phyloP scores from a whole-genome alignment of 2,797 vertebrate species.

The Dromococcyx pavoninus region DNA sequence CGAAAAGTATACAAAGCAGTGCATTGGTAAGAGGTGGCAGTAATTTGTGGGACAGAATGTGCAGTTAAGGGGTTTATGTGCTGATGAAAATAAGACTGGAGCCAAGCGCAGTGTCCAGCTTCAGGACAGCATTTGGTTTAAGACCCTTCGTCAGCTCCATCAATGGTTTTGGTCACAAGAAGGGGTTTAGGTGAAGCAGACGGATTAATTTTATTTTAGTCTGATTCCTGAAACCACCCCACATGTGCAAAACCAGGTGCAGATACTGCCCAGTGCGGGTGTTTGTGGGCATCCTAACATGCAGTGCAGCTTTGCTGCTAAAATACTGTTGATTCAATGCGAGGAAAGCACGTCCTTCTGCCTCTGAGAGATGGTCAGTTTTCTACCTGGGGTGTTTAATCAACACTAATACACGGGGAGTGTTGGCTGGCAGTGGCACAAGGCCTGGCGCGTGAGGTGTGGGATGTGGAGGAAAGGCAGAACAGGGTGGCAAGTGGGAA shows the following conservation, averaged over 20 bases:
- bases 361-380: not conserved
- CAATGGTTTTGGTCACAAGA: not conserved
- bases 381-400: not conserved
- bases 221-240: rapidly evolving
- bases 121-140: not conserved
- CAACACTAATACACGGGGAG: not conserved
- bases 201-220: not conserved
- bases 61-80: not conserved
- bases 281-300: not conserved
- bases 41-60: not conserved
- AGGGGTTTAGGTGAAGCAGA: not conserved
- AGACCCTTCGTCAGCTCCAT: not conserved
- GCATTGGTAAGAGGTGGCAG: not conserved
- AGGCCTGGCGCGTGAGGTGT: not conserved
- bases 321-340: rapidly evolving
- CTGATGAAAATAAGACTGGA: not conserved
- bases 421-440: not conserved
- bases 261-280: too few species aligned
- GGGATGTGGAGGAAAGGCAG: not conserved
- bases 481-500: not conserved
- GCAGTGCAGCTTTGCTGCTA: not conserved
- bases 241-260: not conserved
- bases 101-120: rapidly evolving
- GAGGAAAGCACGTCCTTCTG: not conserved
- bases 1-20: not conserved